Evolutionary conservation across 35 echinoderm and acorn worm species (phyloP), one percentile per base, ranked within the genome.

Genomic region (Patiria miniata): DNA sequence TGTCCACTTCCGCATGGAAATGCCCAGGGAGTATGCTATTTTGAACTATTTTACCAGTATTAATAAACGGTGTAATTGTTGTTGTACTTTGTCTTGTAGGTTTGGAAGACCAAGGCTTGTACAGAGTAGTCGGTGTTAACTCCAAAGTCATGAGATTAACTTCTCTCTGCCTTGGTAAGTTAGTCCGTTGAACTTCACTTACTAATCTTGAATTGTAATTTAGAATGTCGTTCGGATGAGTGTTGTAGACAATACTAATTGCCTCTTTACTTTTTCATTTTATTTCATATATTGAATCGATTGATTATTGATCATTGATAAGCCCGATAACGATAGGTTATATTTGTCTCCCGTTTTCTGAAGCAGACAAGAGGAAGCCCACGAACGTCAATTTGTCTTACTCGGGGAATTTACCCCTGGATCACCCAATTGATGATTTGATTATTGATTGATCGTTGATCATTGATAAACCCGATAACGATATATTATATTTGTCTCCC

Each of bases 111-210:
- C 96, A 99, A 60, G 96, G 96, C 10, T 60, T 99, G 84, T 99
- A 99, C 93, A 91, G 96, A 89, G 96, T 99, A 42, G 96, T 99
- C 7, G 96, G 96, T 33, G 96, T 99, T 60, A 93, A 92, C 78
- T 95, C 92, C 76, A 99, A 99, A 88, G 96, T 99, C 52, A 86
- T 84, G 58, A 99, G 93, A 58, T 86, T 99, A 83, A 99, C 96
- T 50, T 90, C 86, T 33, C 52, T 99, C 7, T 99, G 96, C 78
- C 83, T 99, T 78, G 96, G 96, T 95, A 92, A 90, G 96, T 87
- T 78, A 92, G 96, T 95, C 90, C 86, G 96, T 87, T 9, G 61
- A 40, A 47, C 42, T 12, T 12, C 12, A 4, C 42, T 47, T 47
- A 47, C 61, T 23, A 23, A 18, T 60, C 15, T 8, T 60, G 17